Percentiles rank a stretch among this genome's conserved stretches.
Evolutionary conservation across 2,797 vertebrate species (phyloP).

Genomic region (Xenentodon cancila): DNA sequence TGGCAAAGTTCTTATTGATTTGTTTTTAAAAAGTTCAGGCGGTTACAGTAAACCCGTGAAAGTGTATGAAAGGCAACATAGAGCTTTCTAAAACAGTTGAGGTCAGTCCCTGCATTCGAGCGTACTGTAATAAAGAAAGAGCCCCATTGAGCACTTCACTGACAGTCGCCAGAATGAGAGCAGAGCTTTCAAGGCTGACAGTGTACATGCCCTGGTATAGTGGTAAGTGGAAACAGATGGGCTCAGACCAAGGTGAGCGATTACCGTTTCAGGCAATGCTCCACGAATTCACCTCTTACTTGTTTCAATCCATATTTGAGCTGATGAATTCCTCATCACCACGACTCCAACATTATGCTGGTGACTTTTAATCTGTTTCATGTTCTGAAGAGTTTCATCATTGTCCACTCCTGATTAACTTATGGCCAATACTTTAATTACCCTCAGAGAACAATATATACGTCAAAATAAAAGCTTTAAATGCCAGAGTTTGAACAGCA

Average conservation of each 20-base stretch:
- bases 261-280: slow-evolving; percentile 64
- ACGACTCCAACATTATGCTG: not conserved
- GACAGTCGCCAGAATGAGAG: slow-evolving; percentile 76
- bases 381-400: not conserved
- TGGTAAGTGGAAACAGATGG: slow-evolving; percentile 85
- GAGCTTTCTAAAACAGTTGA: slow-evolving; percentile 60
- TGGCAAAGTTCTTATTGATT: not conserved
- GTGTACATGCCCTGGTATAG: slow-evolving; percentile 76
- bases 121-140: slow-evolving; percentile 79
- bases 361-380: not conserved
- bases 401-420: not conserved
- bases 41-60: slow-evolving; percentile 24
- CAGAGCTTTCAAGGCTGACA: slow-evolving; percentile 77
- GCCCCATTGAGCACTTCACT: slow-evolving; percentile 75
- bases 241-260: slow-evolving; percentile 72
- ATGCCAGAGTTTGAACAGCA: not conserved
- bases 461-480: not conserved
- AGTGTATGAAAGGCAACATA: slow-evolving; percentile 38
- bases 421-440: slow-evolving; percentile 1
- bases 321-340: slow-evolving; percentile 12
- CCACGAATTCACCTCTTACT: slow-evolving; percentile 50
- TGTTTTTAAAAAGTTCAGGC: not conserved
- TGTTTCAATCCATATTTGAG: slow-evolving; percentile 33
- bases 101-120: slow-evolving; percentile 62
- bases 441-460: slow-evolving; percentile 24